These are phyloP conservation scores for Psammodynastes pulverulentus DNA, from an alignment of 2,113 vertebrate genomes.

Conservation along the genomic window DNA sequence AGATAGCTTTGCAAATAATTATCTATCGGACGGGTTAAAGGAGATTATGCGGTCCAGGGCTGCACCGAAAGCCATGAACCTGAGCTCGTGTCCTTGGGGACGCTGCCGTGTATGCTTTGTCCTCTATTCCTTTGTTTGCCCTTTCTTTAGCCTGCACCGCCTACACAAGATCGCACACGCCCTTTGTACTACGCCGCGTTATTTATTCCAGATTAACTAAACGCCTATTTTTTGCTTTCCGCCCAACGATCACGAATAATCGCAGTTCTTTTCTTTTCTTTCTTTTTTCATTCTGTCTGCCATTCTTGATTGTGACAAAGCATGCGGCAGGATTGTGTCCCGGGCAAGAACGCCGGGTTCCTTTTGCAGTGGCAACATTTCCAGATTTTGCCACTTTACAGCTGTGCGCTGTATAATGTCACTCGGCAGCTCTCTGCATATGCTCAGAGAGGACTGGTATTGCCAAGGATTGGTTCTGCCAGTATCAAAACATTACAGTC, in stretches of 20 bases:
- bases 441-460: neutral
- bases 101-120: neutral
- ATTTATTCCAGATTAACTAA: neutral
- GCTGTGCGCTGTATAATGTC: neutral
- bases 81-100: neutral
- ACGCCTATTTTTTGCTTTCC: neutral
- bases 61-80: neutral
- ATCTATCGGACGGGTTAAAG: neutral
- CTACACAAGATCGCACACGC: neutral
- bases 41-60: neutral
- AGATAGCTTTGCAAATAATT: neutral
- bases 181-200: neutral
- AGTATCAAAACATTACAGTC: neutral
- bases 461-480: neutral
- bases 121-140: neutral
- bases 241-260: neutral
- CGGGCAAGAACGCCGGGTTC: neutral
- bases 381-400: neutral
- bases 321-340: neutral
- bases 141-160: neutral
- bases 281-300: neutral
- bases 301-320: neutral
- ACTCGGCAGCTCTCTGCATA: neutral
- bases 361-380: neutral
- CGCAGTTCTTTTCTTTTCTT: too few relatives aligned